These are phyloP conservation scores for Lophura nycthemera DNA, from an alignment of 2,113 vertebrate species.

Conservation along the genomic window DNA sequence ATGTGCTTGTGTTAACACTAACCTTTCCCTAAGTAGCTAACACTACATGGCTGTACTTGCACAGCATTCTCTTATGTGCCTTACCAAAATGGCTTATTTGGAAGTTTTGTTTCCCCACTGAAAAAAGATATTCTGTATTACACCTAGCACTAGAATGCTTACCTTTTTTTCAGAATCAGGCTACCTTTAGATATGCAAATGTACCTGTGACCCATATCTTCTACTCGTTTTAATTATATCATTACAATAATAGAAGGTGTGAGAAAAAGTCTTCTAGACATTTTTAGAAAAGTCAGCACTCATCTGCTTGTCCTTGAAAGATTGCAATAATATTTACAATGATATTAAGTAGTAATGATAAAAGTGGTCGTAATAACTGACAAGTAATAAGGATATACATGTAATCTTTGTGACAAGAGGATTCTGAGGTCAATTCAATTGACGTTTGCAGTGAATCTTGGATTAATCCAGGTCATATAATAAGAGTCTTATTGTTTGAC, in stretches of 20 bases:
- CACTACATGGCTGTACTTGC: not conserved
- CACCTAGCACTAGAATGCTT: not conserved
- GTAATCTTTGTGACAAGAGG: not conserved
- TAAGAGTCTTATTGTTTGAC: not conserved
- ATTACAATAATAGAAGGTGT: constrained; percentile 5
- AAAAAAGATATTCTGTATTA: not conserved
- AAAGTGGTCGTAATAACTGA: not conserved
- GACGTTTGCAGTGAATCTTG: not conserved
- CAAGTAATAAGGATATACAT: not conserved
- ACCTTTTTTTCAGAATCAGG: not conserved
- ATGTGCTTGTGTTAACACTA: not conserved
- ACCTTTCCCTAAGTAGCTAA: not conserved
- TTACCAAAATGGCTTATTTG: not conserved
- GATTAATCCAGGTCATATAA: not conserved
- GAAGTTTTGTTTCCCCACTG: not conserved
- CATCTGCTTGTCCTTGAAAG: not conserved
- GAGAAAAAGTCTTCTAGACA: not conserved
- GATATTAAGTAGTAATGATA: not conserved
- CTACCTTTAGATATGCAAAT: constrained; percentile 27
- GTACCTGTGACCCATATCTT: not conserved
- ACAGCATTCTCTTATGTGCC: rapidly evolving
- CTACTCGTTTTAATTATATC: constrained; percentile 24
- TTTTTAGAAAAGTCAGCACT: not conserved
- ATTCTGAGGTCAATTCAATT: not conserved
- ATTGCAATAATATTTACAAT: not conserved